Percentiles rank a stretch among this genome's conserved stretches.
These are phyloP conservation scores for Lordiphosa mommai DNA, from an alignment of 1,140 invertebrate species.

Conservation along the genomic window DNA sequence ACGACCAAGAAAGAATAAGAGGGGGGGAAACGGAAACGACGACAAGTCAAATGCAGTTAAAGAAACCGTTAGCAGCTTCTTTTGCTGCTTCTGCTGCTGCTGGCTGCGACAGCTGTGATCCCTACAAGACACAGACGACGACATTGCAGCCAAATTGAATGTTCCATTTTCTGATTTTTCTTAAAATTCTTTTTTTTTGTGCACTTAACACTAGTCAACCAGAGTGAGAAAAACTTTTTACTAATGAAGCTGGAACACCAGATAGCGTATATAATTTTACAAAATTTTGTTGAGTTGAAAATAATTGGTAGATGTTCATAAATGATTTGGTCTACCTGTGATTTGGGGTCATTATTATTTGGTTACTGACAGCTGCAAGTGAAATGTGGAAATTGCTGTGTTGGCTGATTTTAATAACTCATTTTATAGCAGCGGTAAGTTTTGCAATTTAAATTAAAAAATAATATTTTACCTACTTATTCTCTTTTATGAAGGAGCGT, in stretches of 20 bases:
- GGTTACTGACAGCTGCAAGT: too few species aligned
- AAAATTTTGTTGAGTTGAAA: too few species aligned
- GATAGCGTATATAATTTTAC: too few species aligned
- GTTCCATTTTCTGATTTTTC: constrained; percentile 35
- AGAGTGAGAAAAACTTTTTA: too few species aligned
- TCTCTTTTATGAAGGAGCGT: constrained; percentile 34
- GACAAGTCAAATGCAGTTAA: constrained; percentile 51
- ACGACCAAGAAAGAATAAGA: constrained; percentile 9
- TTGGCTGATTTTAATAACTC: too few species aligned
- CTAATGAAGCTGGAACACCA: too few species aligned
- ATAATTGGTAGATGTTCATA: too few species aligned
- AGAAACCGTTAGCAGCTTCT: constrained; percentile 17
- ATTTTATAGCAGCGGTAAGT: too few species aligned
- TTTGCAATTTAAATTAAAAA: too few species aligned
- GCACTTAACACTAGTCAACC: background rate
- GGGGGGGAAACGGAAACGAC: constrained; percentile 3
- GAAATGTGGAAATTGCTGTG: too few species aligned
- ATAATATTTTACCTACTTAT: background rate
- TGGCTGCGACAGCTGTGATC: constrained; percentile 60
- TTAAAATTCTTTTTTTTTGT: constrained; percentile 4
- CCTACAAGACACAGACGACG: constrained; percentile 24
- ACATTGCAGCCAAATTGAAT: constrained; percentile 63
- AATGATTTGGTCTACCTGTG: background rate
- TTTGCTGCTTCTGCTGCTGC: constrained; percentile 19
- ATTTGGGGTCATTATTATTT: too few species aligned